A percentile compares a stretch with the other conserved stretches of the same genome.
phyloP scores from a whole-genome alignment of 2,888 invertebrate genomes.

The Drosophila fulvimacula region DNA sequence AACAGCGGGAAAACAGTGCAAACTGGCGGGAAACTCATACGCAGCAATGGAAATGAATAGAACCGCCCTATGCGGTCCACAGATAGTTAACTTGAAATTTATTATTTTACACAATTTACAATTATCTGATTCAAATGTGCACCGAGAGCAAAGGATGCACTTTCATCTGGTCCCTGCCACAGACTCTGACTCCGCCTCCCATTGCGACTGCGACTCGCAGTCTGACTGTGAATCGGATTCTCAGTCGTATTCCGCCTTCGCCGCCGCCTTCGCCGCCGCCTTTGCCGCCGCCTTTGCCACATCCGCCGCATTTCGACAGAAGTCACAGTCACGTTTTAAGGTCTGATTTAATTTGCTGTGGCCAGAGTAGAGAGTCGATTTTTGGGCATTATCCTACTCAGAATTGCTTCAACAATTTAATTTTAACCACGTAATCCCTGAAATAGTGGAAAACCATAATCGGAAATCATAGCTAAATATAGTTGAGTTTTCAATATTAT shows the following conservation, averaged over 20 bases:
- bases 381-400: slow-evolving; percentile 5
- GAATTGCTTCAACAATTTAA: slow-evolving; percentile 1
- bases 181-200: slow-evolving; percentile 10
- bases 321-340: slow-evolving; percentile 64
- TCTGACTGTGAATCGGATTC: slow-evolving; percentile 13
- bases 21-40: slow-evolving; percentile 19
- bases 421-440: slow-evolving; percentile 15
- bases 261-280: slow-evolving; percentile 33
- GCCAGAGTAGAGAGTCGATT: slow-evolving; percentile 5
- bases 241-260: slow-evolving; percentile 30
- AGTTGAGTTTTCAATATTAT: neutral
- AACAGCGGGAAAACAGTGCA: slow-evolving; percentile 14
- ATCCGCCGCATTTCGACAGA: slow-evolving; percentile 45
- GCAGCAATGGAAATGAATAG: slow-evolving; percentile 46
- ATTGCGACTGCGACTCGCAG: slow-evolving; percentile 7
- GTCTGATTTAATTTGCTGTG: slow-evolving; percentile 62
- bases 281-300: slow-evolving; percentile 33
- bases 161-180: slow-evolving; percentile 51
- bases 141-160: slow-evolving; percentile 47
- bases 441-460: slow-evolving; percentile 18
- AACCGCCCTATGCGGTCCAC: slow-evolving; percentile 70
- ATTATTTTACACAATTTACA: slow-evolving; percentile 81
- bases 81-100: slow-evolving; percentile 80
- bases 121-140: slow-evolving; percentile 79
- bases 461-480: neutral